phyloP scores from a whole-genome alignment of 2,797 vertebrate genomes.

The Schizopygopsis malacanthus region DNA sequence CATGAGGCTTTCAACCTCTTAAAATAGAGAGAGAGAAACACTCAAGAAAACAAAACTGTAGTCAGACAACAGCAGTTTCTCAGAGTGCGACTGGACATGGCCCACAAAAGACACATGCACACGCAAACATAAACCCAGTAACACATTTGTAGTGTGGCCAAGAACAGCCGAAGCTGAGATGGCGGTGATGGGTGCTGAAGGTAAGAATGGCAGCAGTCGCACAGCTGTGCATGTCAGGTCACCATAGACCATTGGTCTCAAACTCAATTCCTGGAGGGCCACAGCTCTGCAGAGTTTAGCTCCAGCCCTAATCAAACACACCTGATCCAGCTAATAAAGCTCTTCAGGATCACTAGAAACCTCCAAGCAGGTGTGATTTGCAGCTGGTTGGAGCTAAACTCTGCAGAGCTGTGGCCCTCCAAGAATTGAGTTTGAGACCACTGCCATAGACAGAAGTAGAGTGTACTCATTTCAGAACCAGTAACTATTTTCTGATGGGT shows the following conservation, averaged over 20 bases:
- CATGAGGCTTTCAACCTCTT: conserved; percentile 66
- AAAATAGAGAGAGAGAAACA: conserved; percentile 70
- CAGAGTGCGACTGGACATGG: conserved; percentile 57
- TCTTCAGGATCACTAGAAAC: too few relatives aligned
- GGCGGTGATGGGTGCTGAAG: conserved; percentile 66
- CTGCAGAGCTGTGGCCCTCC: too few relatives aligned
- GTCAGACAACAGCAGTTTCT: conserved; percentile 42
- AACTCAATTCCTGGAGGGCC: too few relatives aligned
- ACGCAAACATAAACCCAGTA: conserved; percentile 5
- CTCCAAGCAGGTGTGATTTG: too few relatives aligned
- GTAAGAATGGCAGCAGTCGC: conserved; percentile 63
- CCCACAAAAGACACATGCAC: conserved; percentile 46
- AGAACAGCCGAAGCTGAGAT: conserved; percentile 56
- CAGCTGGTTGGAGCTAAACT: too few relatives aligned
- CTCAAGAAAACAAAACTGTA: conserved; percentile 66
- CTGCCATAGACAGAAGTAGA: neutral
- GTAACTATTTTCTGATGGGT: neutral
- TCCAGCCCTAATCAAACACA: too few relatives aligned
- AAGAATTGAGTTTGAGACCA: too few relatives aligned
- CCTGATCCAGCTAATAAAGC: too few relatives aligned
- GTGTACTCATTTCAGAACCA: neutral
- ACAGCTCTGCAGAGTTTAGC: too few relatives aligned
- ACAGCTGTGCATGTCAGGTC: conserved; percentile 2
- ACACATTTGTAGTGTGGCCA: neutral
- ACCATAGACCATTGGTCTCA: neutral